Evolutionary conservation across 92 coral and sea anemone species (phyloP).

Genomic region (Porites lobata): DNA sequence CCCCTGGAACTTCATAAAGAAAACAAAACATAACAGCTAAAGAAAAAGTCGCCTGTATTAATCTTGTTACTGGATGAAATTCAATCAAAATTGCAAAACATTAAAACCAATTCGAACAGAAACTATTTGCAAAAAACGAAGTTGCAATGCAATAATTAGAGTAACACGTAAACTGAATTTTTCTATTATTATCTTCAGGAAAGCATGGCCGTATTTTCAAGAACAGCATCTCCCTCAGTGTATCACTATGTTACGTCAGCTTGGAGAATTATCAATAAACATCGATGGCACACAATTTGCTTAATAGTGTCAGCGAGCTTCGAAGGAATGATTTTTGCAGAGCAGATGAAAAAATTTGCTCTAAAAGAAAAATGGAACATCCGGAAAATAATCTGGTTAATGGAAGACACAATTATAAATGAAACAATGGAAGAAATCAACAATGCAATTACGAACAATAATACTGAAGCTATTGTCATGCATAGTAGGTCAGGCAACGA

Average conservation of each 20-base stretch:
- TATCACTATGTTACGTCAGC: conserved; percentile 1
- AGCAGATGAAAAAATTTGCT: conserved; percentile 16
- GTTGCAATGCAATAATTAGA: too few relatives aligned
- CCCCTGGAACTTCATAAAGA: too few relatives aligned
- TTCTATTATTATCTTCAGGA: not conserved
- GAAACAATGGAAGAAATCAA: not conserved
- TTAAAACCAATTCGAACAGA: too few relatives aligned
- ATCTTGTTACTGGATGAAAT: too few relatives aligned
- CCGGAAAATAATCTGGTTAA: conserved; percentile 24
- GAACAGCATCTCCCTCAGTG: conserved; percentile 2
- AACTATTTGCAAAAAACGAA: too few relatives aligned
- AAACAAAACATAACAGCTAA: too few relatives aligned
- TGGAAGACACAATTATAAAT: conserved; percentile 4
- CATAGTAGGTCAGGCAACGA: conserved; percentile 1
- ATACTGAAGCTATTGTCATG: conserved; percentile 46
- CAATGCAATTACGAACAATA: not conserved
- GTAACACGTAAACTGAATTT: not conserved
- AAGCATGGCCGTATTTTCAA: not conserved
- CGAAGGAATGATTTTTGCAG: conserved; percentile 50
- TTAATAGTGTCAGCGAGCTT: conserved; percentile 55
- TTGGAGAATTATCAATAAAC: conserved; percentile 36
- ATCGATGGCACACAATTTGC: conserved; percentile 64
- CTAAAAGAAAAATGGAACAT: conserved; percentile 43
- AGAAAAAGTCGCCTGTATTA: too few relatives aligned
- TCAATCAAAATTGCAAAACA: too few relatives aligned